Evolutionary conservation across 2,113 vertebrate species (phyloP).

Genomic region (Psophia crepitans): DNA sequence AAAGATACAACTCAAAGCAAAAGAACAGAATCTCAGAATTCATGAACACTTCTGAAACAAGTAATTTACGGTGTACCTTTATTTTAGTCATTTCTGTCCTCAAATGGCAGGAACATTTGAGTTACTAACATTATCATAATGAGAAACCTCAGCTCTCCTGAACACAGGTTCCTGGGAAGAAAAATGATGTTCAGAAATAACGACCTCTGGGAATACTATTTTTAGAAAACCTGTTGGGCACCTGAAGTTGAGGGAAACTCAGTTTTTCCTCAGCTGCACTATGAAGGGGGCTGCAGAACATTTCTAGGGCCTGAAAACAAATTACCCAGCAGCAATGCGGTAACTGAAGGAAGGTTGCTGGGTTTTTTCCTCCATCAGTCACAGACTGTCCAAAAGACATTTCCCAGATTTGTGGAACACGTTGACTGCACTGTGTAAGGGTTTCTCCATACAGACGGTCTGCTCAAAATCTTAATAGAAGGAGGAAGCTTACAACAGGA

Average conservation of each 20-base stretch:
- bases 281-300: not conserved
- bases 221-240: not conserved
- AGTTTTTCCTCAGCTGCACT: not conserved
- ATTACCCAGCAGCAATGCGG: not conserved
- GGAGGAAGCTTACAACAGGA: not conserved
- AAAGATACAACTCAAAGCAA: not conserved
- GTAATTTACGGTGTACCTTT: not conserved
- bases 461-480: not conserved
- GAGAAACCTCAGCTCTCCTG: not conserved
- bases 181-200: not conserved
- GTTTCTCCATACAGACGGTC: not conserved
- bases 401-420: not conserved
- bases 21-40: not conserved
- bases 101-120: not conserved
- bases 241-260: not conserved
- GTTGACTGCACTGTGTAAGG: not conserved
- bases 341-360: not conserved
- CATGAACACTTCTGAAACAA: not conserved
- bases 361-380: not conserved
- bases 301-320: not conserved
- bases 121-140: not conserved
- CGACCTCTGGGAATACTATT: not conserved
- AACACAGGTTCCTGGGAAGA: not conserved
- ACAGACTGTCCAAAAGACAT: not conserved
- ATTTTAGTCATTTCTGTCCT: not conserved